phyloP scores from a whole-genome alignment of 2,113 vertebrate genomes.

The Ailurus styani region DNA sequence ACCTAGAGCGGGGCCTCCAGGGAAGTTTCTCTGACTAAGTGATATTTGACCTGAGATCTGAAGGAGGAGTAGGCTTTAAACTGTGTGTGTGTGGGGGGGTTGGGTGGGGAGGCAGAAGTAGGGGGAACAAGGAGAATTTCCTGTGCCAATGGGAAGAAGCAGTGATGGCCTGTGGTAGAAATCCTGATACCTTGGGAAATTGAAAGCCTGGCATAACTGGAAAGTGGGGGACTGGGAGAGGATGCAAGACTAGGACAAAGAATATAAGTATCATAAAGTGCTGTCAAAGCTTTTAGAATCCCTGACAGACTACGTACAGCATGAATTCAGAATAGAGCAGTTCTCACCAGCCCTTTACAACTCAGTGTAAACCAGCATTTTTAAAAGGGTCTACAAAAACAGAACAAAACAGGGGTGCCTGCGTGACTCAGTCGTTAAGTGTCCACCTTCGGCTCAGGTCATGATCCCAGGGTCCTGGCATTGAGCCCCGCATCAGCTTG shows the following conservation, averaged over 20 bases:
- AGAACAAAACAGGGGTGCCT: no score
- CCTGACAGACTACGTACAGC: background rate
- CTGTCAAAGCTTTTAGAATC: background rate
- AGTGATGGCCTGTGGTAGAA: background rate
- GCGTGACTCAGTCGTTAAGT: no score
- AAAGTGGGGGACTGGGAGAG: background rate
- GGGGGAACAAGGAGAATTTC: background rate
- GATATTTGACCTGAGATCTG: conserved; percentile 12
- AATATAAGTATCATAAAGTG: background rate
- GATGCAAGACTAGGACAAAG: background rate
- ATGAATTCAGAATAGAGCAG: background rate
- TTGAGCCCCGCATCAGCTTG: no score
- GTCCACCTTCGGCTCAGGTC: no score
- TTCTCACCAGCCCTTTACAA: background rate
- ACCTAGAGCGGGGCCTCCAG: background rate
- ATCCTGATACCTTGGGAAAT: background rate
- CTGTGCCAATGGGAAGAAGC: background rate
- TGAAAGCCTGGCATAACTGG: background rate
- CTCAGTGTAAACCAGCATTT: conserved; percentile 3
- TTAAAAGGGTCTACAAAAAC: conserved; percentile 23
- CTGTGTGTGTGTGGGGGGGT: fast-evolving
- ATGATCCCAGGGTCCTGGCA: no score
- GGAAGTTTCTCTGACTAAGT: background rate
- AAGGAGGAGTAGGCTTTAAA: background rate
- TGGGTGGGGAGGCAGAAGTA: background rate